These are phyloP conservation scores for Noctua pronuba DNA, from an alignment of 2,888 invertebrate genomes.

Conservation along the genomic window DNA sequence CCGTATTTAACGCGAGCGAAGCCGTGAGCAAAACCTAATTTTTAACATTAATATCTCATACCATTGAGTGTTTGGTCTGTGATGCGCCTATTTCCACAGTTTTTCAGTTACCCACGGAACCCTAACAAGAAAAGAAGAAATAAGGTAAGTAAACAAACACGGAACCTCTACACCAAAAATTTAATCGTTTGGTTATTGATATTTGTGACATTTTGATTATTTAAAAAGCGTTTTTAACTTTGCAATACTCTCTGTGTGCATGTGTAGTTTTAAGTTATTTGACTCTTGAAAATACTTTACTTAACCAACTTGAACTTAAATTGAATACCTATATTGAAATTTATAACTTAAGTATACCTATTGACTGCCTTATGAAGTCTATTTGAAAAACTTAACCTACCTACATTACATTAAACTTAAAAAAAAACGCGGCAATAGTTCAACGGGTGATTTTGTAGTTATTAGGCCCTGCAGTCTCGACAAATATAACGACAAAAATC, in stretches of 20 bases:
- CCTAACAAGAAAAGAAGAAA: conserved; percentile 1
- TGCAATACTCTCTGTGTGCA: conserved; percentile 57
- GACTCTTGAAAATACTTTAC: conserved; percentile 2
- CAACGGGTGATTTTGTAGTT: neutral
- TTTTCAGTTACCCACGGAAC: conserved; percentile 18
- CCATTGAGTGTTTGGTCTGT: neutral
- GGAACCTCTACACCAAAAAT: conserved; percentile 12
- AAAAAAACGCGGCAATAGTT: conserved; percentile 8
- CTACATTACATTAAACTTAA: neutral
- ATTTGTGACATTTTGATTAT: neutral
- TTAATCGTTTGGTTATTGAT: conserved; percentile 51
- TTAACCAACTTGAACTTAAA: conserved; percentile 7
- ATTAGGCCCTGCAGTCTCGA: no score
- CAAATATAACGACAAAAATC: no score
- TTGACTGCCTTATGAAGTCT: neutral
- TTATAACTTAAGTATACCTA: neutral
- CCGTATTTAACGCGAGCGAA: no score
- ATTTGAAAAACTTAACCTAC: neutral
- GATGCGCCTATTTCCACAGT: neutral
- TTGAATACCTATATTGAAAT: conserved; percentile 5
- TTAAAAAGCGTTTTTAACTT: conserved; percentile 50
- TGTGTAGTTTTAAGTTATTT: conserved; percentile 42
- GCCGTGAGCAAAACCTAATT: no score
- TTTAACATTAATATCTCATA: neutral
- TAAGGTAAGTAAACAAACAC: conserved; percentile 55